Evolutionary conservation across 1,140 invertebrate genomes (phyloP).

Genomic region (Atta colombica): DNA sequence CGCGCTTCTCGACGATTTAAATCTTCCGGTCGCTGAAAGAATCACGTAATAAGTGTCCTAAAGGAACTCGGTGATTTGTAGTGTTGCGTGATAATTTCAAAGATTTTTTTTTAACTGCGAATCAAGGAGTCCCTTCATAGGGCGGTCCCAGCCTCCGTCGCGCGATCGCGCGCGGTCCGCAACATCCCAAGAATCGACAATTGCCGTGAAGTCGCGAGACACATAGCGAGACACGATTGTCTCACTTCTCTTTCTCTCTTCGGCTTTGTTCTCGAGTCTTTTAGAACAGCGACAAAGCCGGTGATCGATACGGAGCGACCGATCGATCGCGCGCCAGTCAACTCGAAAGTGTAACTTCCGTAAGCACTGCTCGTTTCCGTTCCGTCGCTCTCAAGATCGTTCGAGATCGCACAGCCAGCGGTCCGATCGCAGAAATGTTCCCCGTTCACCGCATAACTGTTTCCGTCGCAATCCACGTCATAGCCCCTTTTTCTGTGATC

Average conservation of each 20-base stretch:
- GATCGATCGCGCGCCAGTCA: conserved; percentile 35
- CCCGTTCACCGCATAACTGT: conserved; percentile 2
- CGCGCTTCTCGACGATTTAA: conserved; percentile 17
- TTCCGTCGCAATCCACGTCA: not conserved
- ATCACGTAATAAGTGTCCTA: not conserved
- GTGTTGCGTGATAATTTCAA: not conserved
- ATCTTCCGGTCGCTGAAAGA: not conserved
- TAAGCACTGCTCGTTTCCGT: not conserved
- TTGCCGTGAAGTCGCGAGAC: not conserved
- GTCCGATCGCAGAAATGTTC: not conserved
- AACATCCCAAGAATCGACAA: not conserved
- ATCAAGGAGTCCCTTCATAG: conserved; percentile 2
- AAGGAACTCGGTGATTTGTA: not conserved
- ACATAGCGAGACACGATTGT: conserved; percentile 10
- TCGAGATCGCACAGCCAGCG: conserved; percentile 32
- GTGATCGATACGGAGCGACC: conserved; percentile 22
- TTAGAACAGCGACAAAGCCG: not conserved
- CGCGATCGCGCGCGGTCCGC: conserved; percentile 22
- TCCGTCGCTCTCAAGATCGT: not conserved
- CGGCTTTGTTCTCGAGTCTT: not conserved
- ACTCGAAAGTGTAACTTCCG: not conserved
- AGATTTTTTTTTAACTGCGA: not conserved
- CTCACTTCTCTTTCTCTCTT: not conserved
- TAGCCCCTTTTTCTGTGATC: not conserved
- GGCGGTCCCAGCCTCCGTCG: conserved; percentile 8